Conservation (phyloP, 2,797 vertebrate species). For the Staurois parvus region DNA sequence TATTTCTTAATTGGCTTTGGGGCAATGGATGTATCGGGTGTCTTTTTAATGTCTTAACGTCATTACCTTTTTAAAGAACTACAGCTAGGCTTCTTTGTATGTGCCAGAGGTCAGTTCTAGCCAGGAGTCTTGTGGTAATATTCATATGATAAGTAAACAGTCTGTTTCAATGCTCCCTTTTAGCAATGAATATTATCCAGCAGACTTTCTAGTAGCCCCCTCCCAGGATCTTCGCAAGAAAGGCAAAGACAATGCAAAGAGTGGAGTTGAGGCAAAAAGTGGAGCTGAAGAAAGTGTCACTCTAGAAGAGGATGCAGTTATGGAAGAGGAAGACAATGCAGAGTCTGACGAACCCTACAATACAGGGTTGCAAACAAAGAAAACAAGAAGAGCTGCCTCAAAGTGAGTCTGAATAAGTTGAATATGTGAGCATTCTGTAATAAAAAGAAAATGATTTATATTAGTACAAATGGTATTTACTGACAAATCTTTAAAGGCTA, state of each 20-base stretch:
- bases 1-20: too few species aligned
- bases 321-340: constrained; percentile 55
- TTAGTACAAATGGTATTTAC: too few species aligned
- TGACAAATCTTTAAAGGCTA: too few species aligned
- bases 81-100: too few species aligned
- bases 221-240: constrained; percentile 87
- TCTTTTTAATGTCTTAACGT: too few species aligned
- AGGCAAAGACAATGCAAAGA: constrained; percentile 66
- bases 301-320: constrained; percentile 63
- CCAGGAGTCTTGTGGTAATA: too few species aligned
- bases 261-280: constrained; percentile 69
- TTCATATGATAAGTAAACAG: background rate
- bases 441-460: too few species aligned
- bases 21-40: too few species aligned
- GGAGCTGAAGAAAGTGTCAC: constrained; percentile 68
- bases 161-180: constrained; percentile 20
- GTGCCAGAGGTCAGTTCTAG: too few species aligned
- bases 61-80: too few species aligned
- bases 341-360: constrained; percentile 62
- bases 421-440: too few species aligned
- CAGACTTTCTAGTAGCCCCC: constrained; percentile 90
- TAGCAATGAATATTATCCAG: constrained; percentile 93
- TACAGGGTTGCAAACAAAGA: constrained; percentile 70
- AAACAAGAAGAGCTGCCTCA: constrained; percentile 79
- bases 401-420: constrained; percentile 73